phyloP scores from a whole-genome alignment of 2,797 vertebrate species.

The Malurus leucopterus region DNA sequence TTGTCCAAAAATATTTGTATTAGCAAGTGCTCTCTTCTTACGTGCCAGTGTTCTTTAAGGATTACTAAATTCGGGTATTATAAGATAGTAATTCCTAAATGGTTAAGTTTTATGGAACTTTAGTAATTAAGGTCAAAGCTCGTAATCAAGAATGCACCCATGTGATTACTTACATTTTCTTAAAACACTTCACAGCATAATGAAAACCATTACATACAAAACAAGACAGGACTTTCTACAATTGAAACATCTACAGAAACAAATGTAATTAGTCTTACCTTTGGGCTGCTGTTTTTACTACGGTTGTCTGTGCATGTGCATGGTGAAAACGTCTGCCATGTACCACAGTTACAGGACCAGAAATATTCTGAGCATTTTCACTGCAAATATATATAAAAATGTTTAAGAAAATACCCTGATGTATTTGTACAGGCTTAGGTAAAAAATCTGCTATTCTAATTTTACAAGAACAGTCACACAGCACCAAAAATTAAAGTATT shows the following conservation, averaged over 20 bases:
- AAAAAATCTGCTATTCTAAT: not conserved
- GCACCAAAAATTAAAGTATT: not conserved
- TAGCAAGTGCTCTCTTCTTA: not conserved
- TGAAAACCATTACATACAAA: not conserved
- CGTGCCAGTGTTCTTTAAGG: not conserved
- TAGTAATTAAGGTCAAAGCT: not conserved
- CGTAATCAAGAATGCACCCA: not conserved
- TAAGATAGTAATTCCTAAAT: not conserved
- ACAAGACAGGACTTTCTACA: not conserved
- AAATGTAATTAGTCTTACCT: constrained; percentile 73
- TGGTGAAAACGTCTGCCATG: constrained; percentile 90
- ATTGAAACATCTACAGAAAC: not conserved
- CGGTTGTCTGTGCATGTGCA: constrained; percentile 72
- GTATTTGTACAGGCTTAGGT: not conserved
- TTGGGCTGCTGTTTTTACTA: constrained; percentile 83
- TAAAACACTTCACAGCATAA: not conserved
- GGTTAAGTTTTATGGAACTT: not conserved
- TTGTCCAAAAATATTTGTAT: not conserved
- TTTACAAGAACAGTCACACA: not conserved
- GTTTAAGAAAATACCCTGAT: not conserved
- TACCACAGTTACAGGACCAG: constrained; percentile 80
- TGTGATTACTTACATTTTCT: not conserved
- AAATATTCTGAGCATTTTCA: constrained; percentile 76
- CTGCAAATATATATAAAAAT: constrained; percentile 67
- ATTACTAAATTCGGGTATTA: not conserved